phyloP scores from a whole-genome alignment of 2,797 vertebrate genomes.

The Australoheros facetus region DNA sequence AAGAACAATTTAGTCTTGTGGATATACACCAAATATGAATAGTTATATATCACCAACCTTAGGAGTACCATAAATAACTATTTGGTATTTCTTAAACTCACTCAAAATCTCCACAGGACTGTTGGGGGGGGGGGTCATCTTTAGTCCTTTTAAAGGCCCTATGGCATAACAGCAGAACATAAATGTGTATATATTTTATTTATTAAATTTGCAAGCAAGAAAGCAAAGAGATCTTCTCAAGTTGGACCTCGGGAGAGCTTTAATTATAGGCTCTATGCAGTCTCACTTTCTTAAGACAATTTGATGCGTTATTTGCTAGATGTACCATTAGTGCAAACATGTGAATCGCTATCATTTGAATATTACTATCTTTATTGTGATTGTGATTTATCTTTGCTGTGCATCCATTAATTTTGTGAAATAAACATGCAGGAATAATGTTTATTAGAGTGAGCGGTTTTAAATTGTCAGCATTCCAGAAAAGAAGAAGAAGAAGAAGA shows the following conservation, averaged over 20 bases:
- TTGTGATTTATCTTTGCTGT: neutral
- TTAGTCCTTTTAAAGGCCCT: neutral
- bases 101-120: neutral
- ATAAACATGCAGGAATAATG: slow-evolving; percentile 8
- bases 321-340: neutral
- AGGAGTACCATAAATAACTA: neutral
- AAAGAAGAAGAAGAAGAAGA: neutral
- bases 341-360: neutral
- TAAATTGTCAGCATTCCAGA: slow-evolving; percentile 30
- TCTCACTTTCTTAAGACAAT: neutral
- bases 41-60: neutral
- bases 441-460: slow-evolving; percentile 48
- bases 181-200: neutral
- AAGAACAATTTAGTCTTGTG: neutral
- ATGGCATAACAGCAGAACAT: neutral
- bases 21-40: no score
- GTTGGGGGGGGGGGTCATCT: no score
- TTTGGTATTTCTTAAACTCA: neutral
- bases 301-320: slow-evolving; percentile 1
- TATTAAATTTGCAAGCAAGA: neutral
- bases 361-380: neutral
- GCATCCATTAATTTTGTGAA: neutral
- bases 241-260: neutral
- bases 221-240: neutral
- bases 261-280: neutral